A percentile compares a stretch with the other conserved stretches of the same genome.
Conservation (phyloP, 35 echinoderm and acorn worm species). For the Chiridota heheva region DNA sequence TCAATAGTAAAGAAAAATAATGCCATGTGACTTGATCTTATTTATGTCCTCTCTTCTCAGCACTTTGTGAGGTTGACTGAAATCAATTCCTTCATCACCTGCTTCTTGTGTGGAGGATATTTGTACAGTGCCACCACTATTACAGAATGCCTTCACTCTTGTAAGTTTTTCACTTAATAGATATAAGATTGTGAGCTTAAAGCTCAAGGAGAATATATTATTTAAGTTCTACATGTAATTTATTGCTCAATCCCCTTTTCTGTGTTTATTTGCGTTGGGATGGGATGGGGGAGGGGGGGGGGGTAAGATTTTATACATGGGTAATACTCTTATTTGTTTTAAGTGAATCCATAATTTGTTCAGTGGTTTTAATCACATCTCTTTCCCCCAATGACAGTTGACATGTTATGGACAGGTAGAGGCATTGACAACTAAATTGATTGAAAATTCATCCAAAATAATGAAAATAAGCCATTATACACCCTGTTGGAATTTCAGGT, state of each 20-base stretch:
- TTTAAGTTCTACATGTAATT: background rate
- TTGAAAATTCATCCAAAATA: too few relatives aligned
- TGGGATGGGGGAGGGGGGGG: background rate
- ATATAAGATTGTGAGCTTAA: background rate
- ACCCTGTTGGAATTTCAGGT: too few relatives aligned
- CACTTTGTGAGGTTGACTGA: conserved; percentile 74
- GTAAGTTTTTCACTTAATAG: conserved; percentile 83
- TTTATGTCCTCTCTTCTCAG: conserved; percentile 35
- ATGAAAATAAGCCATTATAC: too few relatives aligned
- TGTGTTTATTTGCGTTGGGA: too few relatives aligned
- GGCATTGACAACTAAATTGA: too few relatives aligned
- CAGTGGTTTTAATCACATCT: background rate
- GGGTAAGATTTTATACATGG: background rate
- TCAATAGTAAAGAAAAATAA: too few relatives aligned
- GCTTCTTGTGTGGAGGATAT: conserved; percentile 86
- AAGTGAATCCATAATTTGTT: background rate
- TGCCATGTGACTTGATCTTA: too few relatives aligned
- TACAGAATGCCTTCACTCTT: conserved; percentile 94
- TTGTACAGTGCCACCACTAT: conserved; percentile 89
- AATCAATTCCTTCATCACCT: conserved; percentile 90
- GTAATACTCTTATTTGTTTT: background rate
- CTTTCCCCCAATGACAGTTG: too few relatives aligned
- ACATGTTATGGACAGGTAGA: too few relatives aligned
- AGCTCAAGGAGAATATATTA: background rate
- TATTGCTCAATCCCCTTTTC: too few relatives aligned